Conservation (phyloP, 1,140 invertebrate species). For the Orius laevigatus region DNA sequence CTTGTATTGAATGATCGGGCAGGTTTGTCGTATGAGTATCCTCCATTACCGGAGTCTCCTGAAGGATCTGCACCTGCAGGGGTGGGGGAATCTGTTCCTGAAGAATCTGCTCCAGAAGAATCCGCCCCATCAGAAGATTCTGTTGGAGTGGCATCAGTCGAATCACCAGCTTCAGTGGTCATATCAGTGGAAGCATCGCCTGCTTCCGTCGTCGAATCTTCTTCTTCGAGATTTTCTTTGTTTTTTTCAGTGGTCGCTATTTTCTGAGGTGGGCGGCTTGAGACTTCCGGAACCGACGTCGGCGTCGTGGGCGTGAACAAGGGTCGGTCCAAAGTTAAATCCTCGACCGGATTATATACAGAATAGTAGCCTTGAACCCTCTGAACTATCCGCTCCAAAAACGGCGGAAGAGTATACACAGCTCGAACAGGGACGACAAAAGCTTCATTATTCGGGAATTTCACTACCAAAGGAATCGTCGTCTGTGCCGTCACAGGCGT, state of each 20-base stretch:
- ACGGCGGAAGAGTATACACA: slow-evolving; percentile 19
- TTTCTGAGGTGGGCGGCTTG: not conserved
- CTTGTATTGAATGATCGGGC: not conserved
- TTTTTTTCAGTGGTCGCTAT: slow-evolving; percentile 2
- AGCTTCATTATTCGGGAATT: slow-evolving; percentile 6
- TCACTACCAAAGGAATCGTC: slow-evolving; percentile 5
- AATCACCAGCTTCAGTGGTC: not conserved
- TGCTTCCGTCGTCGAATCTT: not conserved
- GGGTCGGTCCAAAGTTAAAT: slow-evolving; percentile 11
- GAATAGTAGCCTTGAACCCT: slow-evolving; percentile 24
- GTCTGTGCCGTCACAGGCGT: slow-evolving; percentile 2
- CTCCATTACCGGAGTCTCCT: not conserved
- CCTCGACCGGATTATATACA: slow-evolving; percentile 21
- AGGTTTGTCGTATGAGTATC: slow-evolving; percentile 1
- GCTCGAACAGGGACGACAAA: slow-evolving; percentile 15
- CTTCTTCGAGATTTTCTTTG: not conserved
- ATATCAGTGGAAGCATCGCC: not conserved
- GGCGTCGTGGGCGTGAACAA: slow-evolving; percentile 7
- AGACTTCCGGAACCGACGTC: not conserved
- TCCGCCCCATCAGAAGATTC: not conserved
- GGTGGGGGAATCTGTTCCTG: not conserved
- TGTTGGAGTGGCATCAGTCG: not conserved
- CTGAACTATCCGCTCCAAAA: slow-evolving; percentile 23
- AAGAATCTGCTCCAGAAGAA: not conserved
- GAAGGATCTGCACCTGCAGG: not conserved